phyloP scores from a whole-genome alignment of 2,888 invertebrate species.

The Scotopteryx bipunctaria region DNA sequence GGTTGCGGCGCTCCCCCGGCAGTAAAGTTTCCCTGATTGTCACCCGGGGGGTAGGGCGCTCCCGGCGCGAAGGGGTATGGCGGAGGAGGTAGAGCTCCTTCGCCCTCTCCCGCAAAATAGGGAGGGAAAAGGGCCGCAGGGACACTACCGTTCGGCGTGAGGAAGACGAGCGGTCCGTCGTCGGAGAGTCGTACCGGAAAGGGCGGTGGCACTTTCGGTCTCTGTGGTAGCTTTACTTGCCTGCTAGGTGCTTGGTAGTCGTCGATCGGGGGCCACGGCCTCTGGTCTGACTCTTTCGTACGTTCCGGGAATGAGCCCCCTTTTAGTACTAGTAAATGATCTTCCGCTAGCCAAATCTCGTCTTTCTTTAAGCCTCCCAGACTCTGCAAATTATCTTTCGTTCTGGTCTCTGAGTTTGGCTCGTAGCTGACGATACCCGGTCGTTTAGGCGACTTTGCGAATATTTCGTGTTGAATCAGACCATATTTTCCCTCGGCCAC shows the following conservation, averaged over 20 bases:
- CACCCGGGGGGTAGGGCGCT: slow-evolving; percentile 81
- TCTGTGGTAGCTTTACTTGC: slow-evolving; percentile 92
- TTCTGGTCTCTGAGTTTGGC: slow-evolving; percentile 89
- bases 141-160: slow-evolving; percentile 90
- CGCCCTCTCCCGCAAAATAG: slow-evolving; percentile 85
- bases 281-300: slow-evolving; percentile 69
- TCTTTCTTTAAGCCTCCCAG: slow-evolving; percentile 92
- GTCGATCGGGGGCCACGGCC: slow-evolving; percentile 92
- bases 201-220: slow-evolving; percentile 94
- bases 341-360: slow-evolving; percentile 95
- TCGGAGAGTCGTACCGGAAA: slow-evolving; percentile 95
- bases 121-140: slow-evolving; percentile 87
- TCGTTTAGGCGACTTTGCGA: slow-evolving; percentile 86
- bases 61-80: slow-evolving; percentile 84
- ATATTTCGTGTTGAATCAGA: slow-evolving; percentile 92
- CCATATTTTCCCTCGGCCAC: slow-evolving; percentile 96
- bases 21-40: slow-evolving; percentile 86
- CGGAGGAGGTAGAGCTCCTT: slow-evolving; percentile 79
- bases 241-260: slow-evolving; percentile 92
- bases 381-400: slow-evolving; percentile 90
- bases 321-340: slow-evolving; percentile 91
- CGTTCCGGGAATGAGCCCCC: slow-evolving; percentile 88
- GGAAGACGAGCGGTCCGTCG: slow-evolving; percentile 93
- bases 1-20: slow-evolving; percentile 86
- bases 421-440: slow-evolving; percentile 93